phyloP scores from a whole-genome alignment of 2,888 invertebrate species.

The Caenorhabditis becei region DNA sequence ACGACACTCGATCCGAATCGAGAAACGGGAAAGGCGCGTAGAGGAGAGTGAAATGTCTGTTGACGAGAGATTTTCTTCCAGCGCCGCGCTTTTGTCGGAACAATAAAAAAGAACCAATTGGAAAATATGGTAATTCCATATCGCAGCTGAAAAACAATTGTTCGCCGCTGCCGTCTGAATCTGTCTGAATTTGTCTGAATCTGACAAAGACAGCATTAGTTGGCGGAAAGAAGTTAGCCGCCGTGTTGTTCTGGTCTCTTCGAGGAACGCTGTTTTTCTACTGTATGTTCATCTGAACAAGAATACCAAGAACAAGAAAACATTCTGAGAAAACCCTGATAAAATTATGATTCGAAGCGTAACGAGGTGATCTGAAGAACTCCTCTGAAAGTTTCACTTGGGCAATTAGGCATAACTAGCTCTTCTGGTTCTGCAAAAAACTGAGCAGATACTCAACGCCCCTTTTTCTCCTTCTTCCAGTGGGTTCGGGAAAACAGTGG shows the following conservation, averaged over 20 bases:
- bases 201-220: conserved; percentile 23
- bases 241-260: neutral
- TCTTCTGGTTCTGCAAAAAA: neutral
- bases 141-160: conserved; percentile 29
- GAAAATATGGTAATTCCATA: conserved; percentile 48
- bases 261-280: neutral
- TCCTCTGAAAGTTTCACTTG: conserved; percentile 6
- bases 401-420: neutral
- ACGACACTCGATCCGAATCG: conserved; percentile 23
- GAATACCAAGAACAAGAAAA: neutral
- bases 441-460: neutral
- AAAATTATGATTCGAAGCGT: neutral
- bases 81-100: conserved; percentile 7
- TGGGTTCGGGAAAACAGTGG: conserved; percentile 19
- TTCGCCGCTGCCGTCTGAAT: neutral
- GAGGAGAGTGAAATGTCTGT: conserved; percentile 12
- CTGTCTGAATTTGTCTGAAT: neutral
- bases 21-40: conserved; percentile 17
- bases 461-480: neutral
- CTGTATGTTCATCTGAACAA: neutral
- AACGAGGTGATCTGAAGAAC: too few relatives aligned
- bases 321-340: neutral
- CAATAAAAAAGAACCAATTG: conserved; percentile 48
- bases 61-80: conserved; percentile 24
- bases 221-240: too few relatives aligned